Conservation (phyloP, 1,140 invertebrate genomes). For the Mesaphorura yosii region DNA sequence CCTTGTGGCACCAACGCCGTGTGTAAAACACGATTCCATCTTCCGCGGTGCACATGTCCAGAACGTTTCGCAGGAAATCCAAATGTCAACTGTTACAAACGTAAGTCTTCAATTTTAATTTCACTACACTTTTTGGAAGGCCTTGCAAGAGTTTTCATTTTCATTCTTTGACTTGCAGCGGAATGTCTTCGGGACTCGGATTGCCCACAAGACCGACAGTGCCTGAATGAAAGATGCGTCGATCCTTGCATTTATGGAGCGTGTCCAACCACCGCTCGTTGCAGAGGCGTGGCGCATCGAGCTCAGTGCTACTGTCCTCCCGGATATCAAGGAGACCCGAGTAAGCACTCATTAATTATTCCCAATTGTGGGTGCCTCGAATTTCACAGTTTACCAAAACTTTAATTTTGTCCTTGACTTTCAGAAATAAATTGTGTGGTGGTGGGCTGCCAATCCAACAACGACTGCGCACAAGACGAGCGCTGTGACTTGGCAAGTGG, state of each 20-base stretch:
- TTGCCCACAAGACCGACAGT: conserved; percentile 74
- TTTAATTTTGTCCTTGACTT: too few species aligned
- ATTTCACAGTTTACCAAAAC: too few species aligned
- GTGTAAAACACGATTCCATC: conserved; percentile 46
- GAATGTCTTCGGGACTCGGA: conserved; percentile 69
- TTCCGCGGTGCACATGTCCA: conserved; percentile 51
- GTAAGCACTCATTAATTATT: too few species aligned
- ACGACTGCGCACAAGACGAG: conserved; percentile 75
- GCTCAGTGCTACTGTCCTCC: conserved; percentile 52
- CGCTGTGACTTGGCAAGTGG: conserved; percentile 71
- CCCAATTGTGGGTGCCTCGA: not conserved
- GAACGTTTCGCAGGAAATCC: conserved; percentile 76
- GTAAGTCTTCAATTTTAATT: conserved; percentile 45
- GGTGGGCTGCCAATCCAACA: conserved; percentile 73
- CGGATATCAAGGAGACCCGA: conserved; percentile 26
- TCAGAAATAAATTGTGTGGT: conserved; percentile 63
- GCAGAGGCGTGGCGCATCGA: conserved; percentile 53
- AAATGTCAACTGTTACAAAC: conserved; percentile 68
- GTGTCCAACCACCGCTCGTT: conserved; percentile 69
- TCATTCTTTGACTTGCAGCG: conserved; percentile 44
- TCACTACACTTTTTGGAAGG: conserved; percentile 1
- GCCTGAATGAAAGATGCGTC: conserved; percentile 61
- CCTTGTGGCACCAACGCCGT: conserved; percentile 67
- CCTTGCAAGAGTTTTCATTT: not conserved
- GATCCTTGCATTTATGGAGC: conserved; percentile 57